These are phyloP conservation scores for Drosophila emarginata DNA, from an alignment of 2,888 invertebrate genomes.

Conservation along the genomic window DNA sequence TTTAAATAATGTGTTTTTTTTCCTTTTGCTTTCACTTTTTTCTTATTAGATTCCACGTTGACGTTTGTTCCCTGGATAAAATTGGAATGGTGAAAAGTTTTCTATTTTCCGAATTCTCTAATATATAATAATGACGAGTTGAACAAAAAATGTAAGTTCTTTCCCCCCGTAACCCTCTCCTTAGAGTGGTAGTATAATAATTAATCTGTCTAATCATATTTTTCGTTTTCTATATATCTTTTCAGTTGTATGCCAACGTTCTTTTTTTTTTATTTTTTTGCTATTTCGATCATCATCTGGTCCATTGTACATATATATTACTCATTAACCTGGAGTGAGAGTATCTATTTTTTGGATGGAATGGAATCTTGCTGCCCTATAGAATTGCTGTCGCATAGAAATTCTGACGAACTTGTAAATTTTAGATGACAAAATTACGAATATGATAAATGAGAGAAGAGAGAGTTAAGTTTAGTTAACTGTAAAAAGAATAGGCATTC, in stretches of 20 bases:
- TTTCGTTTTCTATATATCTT: slow-evolving; percentile 12
- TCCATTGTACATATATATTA: slow-evolving; percentile 47
- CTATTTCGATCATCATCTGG: slow-evolving; percentile 35
- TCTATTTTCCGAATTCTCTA: slow-evolving; percentile 17
- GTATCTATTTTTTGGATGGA: too few relatives aligned
- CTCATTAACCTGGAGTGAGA: slow-evolving; percentile 13
- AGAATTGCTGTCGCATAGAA: slow-evolving; percentile 67
- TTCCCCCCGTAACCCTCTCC: background rate
- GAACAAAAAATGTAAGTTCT: slow-evolving; percentile 35
- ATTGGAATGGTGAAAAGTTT: slow-evolving; percentile 20
- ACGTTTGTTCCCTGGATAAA: slow-evolving; percentile 28
- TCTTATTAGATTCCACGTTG: slow-evolving; percentile 45
- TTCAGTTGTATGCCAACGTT: slow-evolving; percentile 61
- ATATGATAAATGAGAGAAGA: slow-evolving; percentile 36
- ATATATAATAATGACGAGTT: background rate
- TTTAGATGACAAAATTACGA: slow-evolving; percentile 43
- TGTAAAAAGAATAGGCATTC: slow-evolving; percentile 30
- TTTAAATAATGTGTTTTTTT: background rate
- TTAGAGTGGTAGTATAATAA: too few relatives aligned
- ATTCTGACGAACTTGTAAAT: slow-evolving; percentile 63
- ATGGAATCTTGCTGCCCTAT: slow-evolving; percentile 44
- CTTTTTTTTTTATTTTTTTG: slow-evolving; percentile 28
- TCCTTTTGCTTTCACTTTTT: too few relatives aligned
- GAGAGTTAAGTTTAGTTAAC: slow-evolving; percentile 57
- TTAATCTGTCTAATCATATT: background rate